Base-by-base conservation (phyloP, 2,888 invertebrate genomes). In the Gymnoscelis rufifasciata region DNA sequence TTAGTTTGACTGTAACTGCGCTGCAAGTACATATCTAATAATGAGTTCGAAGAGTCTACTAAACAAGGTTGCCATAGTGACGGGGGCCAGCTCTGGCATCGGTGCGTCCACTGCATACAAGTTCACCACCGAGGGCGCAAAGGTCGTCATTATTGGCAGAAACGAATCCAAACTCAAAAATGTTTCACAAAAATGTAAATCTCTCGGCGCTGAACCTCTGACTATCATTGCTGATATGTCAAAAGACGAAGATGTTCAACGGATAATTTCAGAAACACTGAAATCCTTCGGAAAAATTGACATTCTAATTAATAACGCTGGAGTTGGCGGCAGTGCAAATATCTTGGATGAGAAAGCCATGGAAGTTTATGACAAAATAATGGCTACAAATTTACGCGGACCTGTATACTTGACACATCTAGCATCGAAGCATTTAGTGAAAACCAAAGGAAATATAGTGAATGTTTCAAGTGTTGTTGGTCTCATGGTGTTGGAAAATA, bases 41-140 rank as follows among this genome's bases (percentile, higher is more conserved):
- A 19, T 19, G 19, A 19, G 19, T 19, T 3, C 19, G 3, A 8
- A 26, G 7, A 8, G 3, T 7, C 2, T 28, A 14, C 15, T 10
- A 5, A 53, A 63, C 12, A 75, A 73, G 65, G 69, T 72, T 0
- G 71, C 71, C 4, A 45, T 73, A 19, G 62, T 74, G 13, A 73
- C 71, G 2, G 74, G 73, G 2, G 65, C 66, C 0, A 68, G 73
- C 47, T 69, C 72, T 0, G 74, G 74, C 1, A 74, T 76, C 7
- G 74, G 75, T 1, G 73, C 73, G 3, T 59, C 71, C 0, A 65
- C 65, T 8, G 74, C 73, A 0, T 33, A 67, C 4, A 48, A 49
- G 8, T 55, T 63, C 5, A 52, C 58, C 1, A 31, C 47, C 40
- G 52, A 59, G 47, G 55, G 55, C 1, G 63, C 59, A 5, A 51